Percentiles rank a stretch among this genome's conserved stretches.
Conservation (phyloP, 2,888 invertebrate species). For the Silvanus unidentatus region DNA sequence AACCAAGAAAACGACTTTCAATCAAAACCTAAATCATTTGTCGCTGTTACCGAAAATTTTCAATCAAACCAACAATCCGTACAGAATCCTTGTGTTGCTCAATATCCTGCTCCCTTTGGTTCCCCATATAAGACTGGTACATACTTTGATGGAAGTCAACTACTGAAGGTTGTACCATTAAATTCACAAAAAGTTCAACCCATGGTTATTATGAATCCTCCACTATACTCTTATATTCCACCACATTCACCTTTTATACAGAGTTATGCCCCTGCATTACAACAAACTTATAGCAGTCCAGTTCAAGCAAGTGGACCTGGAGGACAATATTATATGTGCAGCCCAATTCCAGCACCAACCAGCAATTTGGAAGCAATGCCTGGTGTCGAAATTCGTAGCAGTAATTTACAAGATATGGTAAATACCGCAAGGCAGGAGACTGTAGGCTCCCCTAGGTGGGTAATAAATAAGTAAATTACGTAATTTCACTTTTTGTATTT, state of each 20-base stretch:
- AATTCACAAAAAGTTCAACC: slow-evolving; percentile 20
- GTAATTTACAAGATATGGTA: slow-evolving; percentile 30
- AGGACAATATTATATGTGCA: slow-evolving; percentile 41
- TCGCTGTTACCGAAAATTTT: slow-evolving; percentile 17
- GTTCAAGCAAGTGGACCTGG: slow-evolving; percentile 29
- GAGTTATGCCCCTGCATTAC: slow-evolving; percentile 10
- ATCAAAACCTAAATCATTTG: slow-evolving; percentile 7
- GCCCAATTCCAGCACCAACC: slow-evolving; percentile 32
- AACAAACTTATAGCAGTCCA: slow-evolving; percentile 13
- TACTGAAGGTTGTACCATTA: slow-evolving; percentile 24
- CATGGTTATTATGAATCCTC: slow-evolving; percentile 29
- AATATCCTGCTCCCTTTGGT: slow-evolving; percentile 27
- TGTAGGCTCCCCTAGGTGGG: neutral
- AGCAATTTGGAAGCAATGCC: slow-evolving; percentile 29
- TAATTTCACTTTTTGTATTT: neutral
- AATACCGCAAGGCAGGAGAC: slow-evolving; percentile 2
- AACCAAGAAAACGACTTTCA: slow-evolving; percentile 1
- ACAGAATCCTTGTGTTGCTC: slow-evolving; percentile 30
- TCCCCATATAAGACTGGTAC: slow-evolving; percentile 24
- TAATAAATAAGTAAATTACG: neutral
- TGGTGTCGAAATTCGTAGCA: slow-evolving; percentile 37
- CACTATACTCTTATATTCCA: slow-evolving; percentile 26
- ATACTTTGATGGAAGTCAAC: slow-evolving; percentile 19
- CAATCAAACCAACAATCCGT: slow-evolving; percentile 30
- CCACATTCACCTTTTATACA: slow-evolving; percentile 7